Base-by-base conservation (phyloP, 2,797 vertebrate genomes). In the Pipistrellus pygmaeus region DNA sequence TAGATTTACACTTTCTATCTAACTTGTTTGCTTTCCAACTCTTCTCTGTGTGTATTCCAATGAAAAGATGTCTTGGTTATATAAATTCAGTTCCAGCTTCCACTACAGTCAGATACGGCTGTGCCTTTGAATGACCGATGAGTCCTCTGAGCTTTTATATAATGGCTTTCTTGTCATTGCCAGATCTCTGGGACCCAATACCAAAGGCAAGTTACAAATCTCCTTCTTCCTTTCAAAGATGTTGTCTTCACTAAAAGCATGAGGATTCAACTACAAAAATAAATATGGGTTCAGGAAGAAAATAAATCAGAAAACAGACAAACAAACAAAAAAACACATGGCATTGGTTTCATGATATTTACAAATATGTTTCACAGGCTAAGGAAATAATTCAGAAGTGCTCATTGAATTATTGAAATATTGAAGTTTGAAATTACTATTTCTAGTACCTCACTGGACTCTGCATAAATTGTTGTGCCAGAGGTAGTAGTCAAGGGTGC, bases 261-360 rank as follows among this genome's bases (percentile, higher is more conserved):
- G 18, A 84, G 51, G 23, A 12, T 77, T 90, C 35, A 55, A n/a
- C 72, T 72, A 25, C 6, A 84, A 62, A 93, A 88, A 62, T 64
- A 92, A 89, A 71, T 51, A 51, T n/a, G 27, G 11, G 2, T 11
- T 25, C 18, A 82, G 48, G 8, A 87, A 87, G 17, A 68, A 92
- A 88, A 73, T 41, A 90, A 93, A 77, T 48, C 6, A 77, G 38
- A 81, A 60, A 85, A 68, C 88, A 41, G 91, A 23, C 44, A 44
- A 44, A 41, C 4, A 41, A 41, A 41, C 38, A 41, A 7, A 41
- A 41, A 41, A 88, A 41, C 91, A 30, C 3, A 87, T 44, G 64
- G 2, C 27, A 87, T 27, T 57, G 30, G 20, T 76, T 86, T 60
- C 25, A 53, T 72, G 10, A 12, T 30, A 83, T 41, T 48, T 94